Evolutionary conservation across 1,140 invertebrate species (phyloP).

Genomic region (Papilio aristodemus): DNA sequence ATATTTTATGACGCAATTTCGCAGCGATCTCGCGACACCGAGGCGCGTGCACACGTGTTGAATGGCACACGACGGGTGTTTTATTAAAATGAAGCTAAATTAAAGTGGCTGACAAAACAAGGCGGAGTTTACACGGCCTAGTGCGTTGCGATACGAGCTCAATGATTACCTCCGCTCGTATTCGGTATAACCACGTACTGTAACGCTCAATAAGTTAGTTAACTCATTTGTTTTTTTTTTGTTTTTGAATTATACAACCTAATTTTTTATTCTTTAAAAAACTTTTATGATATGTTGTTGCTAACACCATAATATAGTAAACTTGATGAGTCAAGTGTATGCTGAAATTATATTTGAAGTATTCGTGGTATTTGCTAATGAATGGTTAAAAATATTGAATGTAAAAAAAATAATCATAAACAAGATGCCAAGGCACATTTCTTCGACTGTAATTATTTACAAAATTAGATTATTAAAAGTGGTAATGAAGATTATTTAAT

Average conservation of each 20-base stretch:
- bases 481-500: too few relatives aligned
- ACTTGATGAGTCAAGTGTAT: too few relatives aligned
- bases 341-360: too few relatives aligned
- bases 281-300: too few relatives aligned
- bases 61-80: conserved; percentile 40
- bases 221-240: background rate
- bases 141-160: background rate
- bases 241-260: background rate
- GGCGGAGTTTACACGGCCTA: conserved; percentile 17
- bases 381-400: too few relatives aligned
- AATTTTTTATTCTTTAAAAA: too few relatives aligned
- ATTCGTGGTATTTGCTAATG: too few relatives aligned
- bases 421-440: too few relatives aligned
- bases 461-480: too few relatives aligned
- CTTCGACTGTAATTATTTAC: too few relatives aligned
- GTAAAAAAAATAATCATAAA: too few relatives aligned
- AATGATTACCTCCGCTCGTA: conserved; percentile 1
- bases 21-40: conserved; percentile 36
- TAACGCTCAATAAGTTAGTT: background rate
- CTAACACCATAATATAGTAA: too few relatives aligned
- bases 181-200: conserved; percentile 12
- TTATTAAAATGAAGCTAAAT: conserved; percentile 50
- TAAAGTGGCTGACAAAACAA: conserved; percentile 38
- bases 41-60: conserved; percentile 45
- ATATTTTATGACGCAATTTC: conserved; percentile 56